phyloP scores from a whole-genome alignment of 2,797 vertebrate species.

The Hylomyscus alleni region DNA sequence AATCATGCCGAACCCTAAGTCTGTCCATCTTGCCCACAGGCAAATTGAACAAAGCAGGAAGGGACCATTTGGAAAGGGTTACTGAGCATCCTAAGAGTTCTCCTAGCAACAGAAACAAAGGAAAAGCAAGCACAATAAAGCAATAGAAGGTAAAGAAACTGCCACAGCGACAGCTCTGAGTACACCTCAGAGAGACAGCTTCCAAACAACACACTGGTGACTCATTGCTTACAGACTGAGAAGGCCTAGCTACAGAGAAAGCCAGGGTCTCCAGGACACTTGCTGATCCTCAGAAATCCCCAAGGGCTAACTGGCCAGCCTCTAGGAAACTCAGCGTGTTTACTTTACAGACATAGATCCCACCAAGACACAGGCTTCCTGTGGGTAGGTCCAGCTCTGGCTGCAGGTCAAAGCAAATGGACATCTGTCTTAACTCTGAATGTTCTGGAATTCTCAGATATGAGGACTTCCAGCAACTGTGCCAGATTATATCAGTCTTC shows the following conservation, averaged over 20 bases:
- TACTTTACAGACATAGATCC: background rate
- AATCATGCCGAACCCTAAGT: background rate
- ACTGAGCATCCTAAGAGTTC: background rate
- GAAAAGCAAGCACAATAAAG: background rate
- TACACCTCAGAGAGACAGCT: background rate
- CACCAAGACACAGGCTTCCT: background rate
- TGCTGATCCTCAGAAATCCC: too few species aligned
- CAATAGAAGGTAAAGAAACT: background rate
- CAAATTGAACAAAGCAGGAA: background rate
- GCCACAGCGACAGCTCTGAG: fast-evolving
- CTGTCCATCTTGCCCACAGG: too few species aligned
- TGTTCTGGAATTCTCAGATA: slow-evolving; percentile 31
- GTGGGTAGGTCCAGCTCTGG: background rate
- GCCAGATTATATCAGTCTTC: slow-evolving; percentile 28
- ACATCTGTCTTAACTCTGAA: background rate
- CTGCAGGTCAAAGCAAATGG: background rate
- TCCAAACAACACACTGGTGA: background rate
- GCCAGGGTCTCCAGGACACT: background rate
- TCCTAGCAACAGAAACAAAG: background rate
- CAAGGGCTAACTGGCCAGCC: background rate
- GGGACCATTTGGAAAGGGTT: background rate
- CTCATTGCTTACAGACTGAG: background rate
- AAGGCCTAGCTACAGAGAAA: background rate
- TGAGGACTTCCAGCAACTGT: slow-evolving; percentile 38
- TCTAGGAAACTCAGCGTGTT: fast-evolving